Conservation (phyloP, 2,113 vertebrate genomes). For the Pantherophis guttatus region DNA sequence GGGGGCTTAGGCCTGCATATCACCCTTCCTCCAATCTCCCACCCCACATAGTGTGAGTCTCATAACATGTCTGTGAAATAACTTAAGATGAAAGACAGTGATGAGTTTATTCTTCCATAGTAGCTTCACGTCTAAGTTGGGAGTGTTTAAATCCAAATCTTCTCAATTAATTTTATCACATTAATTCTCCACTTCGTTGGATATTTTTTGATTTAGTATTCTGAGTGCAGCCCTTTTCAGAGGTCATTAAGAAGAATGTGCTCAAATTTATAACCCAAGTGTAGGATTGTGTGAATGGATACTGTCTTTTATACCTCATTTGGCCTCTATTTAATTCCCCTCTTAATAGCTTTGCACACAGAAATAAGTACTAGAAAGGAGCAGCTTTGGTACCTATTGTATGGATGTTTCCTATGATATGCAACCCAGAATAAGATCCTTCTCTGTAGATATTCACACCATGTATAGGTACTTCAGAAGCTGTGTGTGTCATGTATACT, state of each 20-base stretch:
- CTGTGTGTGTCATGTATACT: background rate
- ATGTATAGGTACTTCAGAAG: background rate
- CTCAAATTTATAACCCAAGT: background rate
- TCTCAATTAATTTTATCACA: background rate
- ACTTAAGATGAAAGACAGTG: background rate
- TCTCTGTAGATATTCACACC: background rate
- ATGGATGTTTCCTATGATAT: background rate
- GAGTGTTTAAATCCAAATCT: background rate
- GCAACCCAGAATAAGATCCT: background rate
- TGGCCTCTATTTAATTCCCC: background rate
- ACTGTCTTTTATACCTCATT: background rate
- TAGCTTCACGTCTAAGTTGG: background rate
- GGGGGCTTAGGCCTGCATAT: background rate
- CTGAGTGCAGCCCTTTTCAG: background rate
- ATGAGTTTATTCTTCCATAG: background rate
- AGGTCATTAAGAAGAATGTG: background rate
- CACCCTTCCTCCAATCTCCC: background rate
- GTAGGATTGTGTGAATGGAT: background rate
- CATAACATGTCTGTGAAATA: background rate
- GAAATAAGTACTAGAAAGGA: background rate
- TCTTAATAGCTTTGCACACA: background rate
- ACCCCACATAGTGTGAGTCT: background rate
- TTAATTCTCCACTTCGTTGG: background rate
- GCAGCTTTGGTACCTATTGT: background rate
- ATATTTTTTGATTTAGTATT: background rate